Evolutionary conservation across 2,797 vertebrate genomes (phyloP).

Genomic region (Hozukius guyotensis): DNA sequence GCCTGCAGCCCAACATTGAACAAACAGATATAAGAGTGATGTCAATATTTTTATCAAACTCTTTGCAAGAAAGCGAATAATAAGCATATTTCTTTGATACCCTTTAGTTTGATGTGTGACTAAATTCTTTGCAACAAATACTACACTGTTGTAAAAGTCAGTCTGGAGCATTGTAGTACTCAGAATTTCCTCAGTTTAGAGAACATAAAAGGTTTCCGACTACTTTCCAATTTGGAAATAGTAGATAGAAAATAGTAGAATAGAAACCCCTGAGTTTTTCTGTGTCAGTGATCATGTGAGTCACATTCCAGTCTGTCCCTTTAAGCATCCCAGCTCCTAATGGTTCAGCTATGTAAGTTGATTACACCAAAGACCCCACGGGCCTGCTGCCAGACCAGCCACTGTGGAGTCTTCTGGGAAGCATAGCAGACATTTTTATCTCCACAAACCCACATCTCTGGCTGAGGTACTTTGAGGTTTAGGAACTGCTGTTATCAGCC

Average conservation of each 20-base stretch:
- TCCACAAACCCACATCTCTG: constrained; percentile 47
- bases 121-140: not conserved
- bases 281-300: not conserved
- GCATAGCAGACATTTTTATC: constrained; percentile 74
- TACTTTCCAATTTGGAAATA: no score
- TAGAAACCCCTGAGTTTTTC: not conserved
- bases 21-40: not conserved
- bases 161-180: not conserved
- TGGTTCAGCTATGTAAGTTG: constrained; percentile 65
- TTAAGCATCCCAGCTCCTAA: constrained; percentile 43
- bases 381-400: constrained; percentile 67
- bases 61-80: not conserved
- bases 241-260: no score
- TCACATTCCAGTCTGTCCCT: constrained; percentile 18
- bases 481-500: constrained; percentile 55
- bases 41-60: not conserved
- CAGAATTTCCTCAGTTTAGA: not conserved
- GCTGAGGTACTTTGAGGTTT: constrained; percentile 62
- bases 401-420: constrained; percentile 56
- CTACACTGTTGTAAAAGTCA: not conserved
- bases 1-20: not conserved
- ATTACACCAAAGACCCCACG: constrained; percentile 53
- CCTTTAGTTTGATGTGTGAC: not conserved
- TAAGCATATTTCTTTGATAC: not conserved
- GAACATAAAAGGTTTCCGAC: not conserved